Percentiles rank a stretch among this genome's conserved stretches.
phyloP scores from a whole-genome alignment of 1,140 invertebrate species.

The Nebria ingens region DNA sequence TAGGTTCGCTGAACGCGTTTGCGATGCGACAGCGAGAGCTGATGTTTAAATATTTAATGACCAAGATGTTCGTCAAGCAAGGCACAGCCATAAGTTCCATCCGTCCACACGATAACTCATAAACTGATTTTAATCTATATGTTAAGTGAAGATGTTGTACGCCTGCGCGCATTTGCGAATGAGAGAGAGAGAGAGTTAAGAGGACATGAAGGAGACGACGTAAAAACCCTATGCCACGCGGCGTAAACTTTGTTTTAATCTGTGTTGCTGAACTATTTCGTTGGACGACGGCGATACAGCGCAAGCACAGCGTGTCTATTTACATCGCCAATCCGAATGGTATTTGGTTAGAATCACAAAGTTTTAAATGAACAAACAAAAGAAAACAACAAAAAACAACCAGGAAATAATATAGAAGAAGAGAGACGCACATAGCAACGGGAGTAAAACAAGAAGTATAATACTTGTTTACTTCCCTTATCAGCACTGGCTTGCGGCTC shows the following conservation, averaged over 20 bases:
- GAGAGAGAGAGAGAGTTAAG: no score
- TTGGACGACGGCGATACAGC: background rate
- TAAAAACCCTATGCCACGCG: background rate
- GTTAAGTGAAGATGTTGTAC: conserved; percentile 1
- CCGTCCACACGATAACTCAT: no score
- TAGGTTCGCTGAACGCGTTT: no score
- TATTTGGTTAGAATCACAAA: conserved; percentile 9
- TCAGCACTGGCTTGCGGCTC: no score
- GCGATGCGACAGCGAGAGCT: no score
- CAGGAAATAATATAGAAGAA: no score
- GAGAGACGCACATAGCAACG: no score
- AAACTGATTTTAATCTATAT: conserved; percentile 8
- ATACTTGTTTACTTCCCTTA: conserved; percentile 8
- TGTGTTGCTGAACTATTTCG: background rate
- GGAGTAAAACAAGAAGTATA: background rate
- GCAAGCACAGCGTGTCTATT: no score
- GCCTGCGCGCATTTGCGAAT: background rate
- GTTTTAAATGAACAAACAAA: conserved; percentile 6
- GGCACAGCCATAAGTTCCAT: no score
- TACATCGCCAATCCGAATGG: conserved; percentile 4
- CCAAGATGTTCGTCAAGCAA: no score
- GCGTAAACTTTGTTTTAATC: conserved; percentile 2
- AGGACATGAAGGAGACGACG: background rate
- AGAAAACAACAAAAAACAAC: background rate
- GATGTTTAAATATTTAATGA: no score